Conservation (phyloP, 2,797 vertebrate genomes). For the Coilia nasus region DNA sequence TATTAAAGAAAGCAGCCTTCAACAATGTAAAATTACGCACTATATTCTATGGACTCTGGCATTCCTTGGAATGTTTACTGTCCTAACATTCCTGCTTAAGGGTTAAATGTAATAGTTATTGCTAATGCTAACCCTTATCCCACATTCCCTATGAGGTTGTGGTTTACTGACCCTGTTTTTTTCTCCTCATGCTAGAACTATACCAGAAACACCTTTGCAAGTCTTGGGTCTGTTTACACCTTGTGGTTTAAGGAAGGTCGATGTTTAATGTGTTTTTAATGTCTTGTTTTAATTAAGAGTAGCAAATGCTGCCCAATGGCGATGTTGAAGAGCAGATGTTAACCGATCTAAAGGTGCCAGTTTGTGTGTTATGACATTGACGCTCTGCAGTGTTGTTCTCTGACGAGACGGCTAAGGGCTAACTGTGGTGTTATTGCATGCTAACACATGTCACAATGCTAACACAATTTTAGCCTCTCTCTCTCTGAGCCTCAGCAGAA, state of each 20-base stretch:
- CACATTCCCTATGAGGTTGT: neutral
- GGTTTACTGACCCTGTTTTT: neutral
- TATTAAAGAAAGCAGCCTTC: no score
- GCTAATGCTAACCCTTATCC: neutral
- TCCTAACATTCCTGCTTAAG: no score
- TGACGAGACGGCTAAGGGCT: slow-evolving; percentile 68
- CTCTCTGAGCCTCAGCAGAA: slow-evolving; percentile 19
- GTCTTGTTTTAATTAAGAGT: slow-evolving; percentile 64
- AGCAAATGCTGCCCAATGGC: slow-evolving; percentile 74
- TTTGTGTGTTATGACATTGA: slow-evolving; percentile 69
- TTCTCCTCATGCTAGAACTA: neutral
- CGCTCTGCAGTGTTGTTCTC: slow-evolving; percentile 71
- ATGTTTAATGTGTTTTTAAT: slow-evolving; percentile 41
- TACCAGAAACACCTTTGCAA: neutral
- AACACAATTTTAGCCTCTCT: no score
- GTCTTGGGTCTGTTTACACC: slow-evolving; percentile 50
- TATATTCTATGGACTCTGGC: no score
- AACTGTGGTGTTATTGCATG: slow-evolving; percentile 35
- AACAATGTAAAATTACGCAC: no score
- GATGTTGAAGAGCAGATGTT: slow-evolving; percentile 74
- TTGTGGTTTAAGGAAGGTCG: neutral
- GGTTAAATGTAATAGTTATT: neutral
- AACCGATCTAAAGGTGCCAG: slow-evolving; percentile 85
- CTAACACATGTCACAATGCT: neutral
- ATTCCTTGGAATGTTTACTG: no score